Evolutionary conservation across 2,888 invertebrate species (phyloP).

Genomic region (Caenorhabditis sulstoni): DNA sequence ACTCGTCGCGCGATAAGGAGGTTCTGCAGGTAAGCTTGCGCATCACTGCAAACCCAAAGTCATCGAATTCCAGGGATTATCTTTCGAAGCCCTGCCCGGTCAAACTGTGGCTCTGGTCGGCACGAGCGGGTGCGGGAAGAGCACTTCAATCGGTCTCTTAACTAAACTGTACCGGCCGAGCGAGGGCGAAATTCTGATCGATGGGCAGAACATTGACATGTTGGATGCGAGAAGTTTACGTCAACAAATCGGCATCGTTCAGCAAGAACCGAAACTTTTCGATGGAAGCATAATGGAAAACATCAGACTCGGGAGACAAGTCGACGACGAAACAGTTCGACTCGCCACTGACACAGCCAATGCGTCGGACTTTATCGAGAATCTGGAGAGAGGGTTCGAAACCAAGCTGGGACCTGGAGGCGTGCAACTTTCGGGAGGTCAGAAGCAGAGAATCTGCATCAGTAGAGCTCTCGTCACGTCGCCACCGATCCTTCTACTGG

Average conservation of each 20-base stretch:
- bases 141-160: slow-evolving; percentile 69
- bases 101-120: slow-evolving; percentile 72
- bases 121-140: slow-evolving; percentile 72
- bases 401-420: slow-evolving; percentile 81
- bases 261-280: slow-evolving; percentile 73
- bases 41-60: background rate
- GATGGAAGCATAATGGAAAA: slow-evolving; percentile 71
- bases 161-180: slow-evolving; percentile 64
- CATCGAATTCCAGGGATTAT: slow-evolving; percentile 34
- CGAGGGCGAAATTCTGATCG: slow-evolving; percentile 63
- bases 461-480: slow-evolving; percentile 80
- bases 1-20: slow-evolving; percentile 63
- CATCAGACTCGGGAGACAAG: slow-evolving; percentile 64
- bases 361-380: slow-evolving; percentile 73
- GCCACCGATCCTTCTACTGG: slow-evolving; percentile 81
- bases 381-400: slow-evolving; percentile 69
- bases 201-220: slow-evolving; percentile 63
- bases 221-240: slow-evolving; percentile 53
- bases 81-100: slow-evolving; percentile 61
- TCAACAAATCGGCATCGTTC: slow-evolving; percentile 69
- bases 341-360: slow-evolving; percentile 67
- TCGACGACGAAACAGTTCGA: slow-evolving; percentile 43
- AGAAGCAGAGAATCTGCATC: slow-evolving; percentile 81
- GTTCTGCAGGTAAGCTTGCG: slow-evolving; percentile 36
- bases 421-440: slow-evolving; percentile 81